Evolutionary conservation across 2,797 vertebrate genomes (phyloP).

Genomic region (Phoxinus dragarum): DNA sequence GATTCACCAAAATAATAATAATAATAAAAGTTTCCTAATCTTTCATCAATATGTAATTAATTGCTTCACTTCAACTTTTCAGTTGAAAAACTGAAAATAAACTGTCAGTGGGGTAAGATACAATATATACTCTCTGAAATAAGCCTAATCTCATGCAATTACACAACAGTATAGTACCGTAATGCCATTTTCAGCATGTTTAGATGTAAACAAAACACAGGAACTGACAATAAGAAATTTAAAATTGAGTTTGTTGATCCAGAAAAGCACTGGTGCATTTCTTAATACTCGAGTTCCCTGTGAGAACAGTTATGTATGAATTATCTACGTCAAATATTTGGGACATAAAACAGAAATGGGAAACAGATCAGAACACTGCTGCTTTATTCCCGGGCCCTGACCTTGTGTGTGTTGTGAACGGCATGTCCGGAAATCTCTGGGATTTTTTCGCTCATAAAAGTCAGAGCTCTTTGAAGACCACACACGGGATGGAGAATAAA

Average conservation of each 20-base stretch:
- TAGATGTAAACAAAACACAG: background rate
- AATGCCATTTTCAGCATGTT: background rate
- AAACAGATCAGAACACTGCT: slow-evolving; percentile 45
- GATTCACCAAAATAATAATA: background rate
- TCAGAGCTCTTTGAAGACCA: slow-evolving; percentile 27
- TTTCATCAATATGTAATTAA: background rate
- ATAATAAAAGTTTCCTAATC: background rate
- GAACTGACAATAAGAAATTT: too few species aligned
- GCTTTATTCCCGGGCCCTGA: slow-evolving; percentile 38
- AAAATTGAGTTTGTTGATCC: slow-evolving; percentile 11
- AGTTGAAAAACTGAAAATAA: background rate
- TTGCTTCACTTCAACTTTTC: background rate
- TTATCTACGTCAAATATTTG: slow-evolving; percentile 8
- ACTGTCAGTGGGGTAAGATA: background rate
- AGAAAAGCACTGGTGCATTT: slow-evolving; percentile 21
- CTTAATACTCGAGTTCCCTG: slow-evolving; percentile 33
- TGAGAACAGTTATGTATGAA: slow-evolving; percentile 40
- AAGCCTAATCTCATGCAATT: background rate
- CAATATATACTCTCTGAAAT: too few species aligned
- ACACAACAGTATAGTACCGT: background rate
- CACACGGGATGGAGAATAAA: slow-evolving; percentile 6
- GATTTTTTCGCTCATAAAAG: slow-evolving; percentile 40
- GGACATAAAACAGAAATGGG: slow-evolving; percentile 40
- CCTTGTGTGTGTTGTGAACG: slow-evolving; percentile 25
- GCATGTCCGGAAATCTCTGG: slow-evolving; percentile 25